phyloP scores from a whole-genome alignment of 2,113 vertebrate genomes.

The Bothrops jararaca region DNA sequence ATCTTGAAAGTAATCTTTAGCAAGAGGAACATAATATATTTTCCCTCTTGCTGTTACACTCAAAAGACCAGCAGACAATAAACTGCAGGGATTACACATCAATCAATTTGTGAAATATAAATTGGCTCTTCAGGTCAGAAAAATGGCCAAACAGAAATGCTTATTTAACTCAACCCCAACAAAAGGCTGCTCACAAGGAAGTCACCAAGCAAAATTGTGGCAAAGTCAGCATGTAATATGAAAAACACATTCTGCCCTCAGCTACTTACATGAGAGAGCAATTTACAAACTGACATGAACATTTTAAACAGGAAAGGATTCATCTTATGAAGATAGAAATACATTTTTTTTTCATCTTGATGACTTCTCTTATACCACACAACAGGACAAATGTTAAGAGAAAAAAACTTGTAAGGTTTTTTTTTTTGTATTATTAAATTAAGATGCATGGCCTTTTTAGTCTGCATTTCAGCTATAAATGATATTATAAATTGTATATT shows the following conservation, averaged over 20 bases:
- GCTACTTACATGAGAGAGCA: not conserved
- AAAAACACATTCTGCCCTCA: not conserved
- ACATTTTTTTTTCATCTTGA: not conserved
- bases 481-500: not conserved
- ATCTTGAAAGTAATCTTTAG: constrained; percentile 17
- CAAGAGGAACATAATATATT: constrained; percentile 7
- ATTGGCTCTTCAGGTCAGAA: not conserved
- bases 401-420: not conserved
- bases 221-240: not conserved
- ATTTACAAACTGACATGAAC: not conserved
- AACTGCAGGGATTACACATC: not conserved
- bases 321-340: not conserved
- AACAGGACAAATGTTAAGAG: not conserved
- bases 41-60: constrained; percentile 1
- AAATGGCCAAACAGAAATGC: not conserved
- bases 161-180: not conserved
- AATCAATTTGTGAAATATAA: constrained; percentile 17
- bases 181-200: not conserved
- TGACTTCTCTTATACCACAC: not conserved
- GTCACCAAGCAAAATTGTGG: not conserved
- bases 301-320: not conserved
- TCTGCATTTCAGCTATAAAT: not conserved
- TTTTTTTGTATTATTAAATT: not conserved
- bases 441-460: not conserved
- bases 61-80: not conserved